Evolutionary conservation across 1,140 invertebrate species (phyloP), one percentile per base, ranked within the genome.

Genomic region (Adoxophyes honmai): DNA sequence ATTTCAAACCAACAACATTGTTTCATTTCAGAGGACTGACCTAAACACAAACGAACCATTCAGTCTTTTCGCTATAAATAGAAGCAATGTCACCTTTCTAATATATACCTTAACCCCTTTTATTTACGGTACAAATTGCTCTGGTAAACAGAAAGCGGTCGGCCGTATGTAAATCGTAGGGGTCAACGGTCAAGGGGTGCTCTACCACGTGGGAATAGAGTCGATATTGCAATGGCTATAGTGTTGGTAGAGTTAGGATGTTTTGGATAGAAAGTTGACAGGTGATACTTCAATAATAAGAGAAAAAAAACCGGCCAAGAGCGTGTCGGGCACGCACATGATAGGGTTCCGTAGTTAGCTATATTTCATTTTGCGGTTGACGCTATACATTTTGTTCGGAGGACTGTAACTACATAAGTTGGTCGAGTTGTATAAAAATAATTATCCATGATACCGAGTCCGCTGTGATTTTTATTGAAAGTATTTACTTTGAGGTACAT

Each of bases 121-220:
- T 10, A 13, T 48, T 28, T 21, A 48, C 18, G 18, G 42, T 28
- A 4, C 7, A 48, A 48, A 48, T 28, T 28, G 6, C 21, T 21
- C 16, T n/a, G 3, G 1, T 28, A 11, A 9, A 0, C 15, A 48
- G 1, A 8, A 15, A 8, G 16, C n/a, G 11, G 42, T 10, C 21
- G 42, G 21, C 42, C 42, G 42, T 48, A 48, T 48, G 42, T 16
- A 48, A 48, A 48, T 48, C 21, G 42, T 16, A 6, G 7, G 21
- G 42, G 42, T 48, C 42, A 48, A 28, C 1, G 6, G 7, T 28
- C 7, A 10, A n/a, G 10, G 18, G 11, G 16, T 10, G 21, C 42
- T 7, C 11, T 48, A 11, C 21, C 6, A 8, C 4, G 11, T 21
- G 10, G 21, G n/a, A 18, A n/a, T 28, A 48, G 28, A 6, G 42